Base-by-base conservation (phyloP, 1,140 invertebrate species). In the Eurosta solidaginis region DNA sequence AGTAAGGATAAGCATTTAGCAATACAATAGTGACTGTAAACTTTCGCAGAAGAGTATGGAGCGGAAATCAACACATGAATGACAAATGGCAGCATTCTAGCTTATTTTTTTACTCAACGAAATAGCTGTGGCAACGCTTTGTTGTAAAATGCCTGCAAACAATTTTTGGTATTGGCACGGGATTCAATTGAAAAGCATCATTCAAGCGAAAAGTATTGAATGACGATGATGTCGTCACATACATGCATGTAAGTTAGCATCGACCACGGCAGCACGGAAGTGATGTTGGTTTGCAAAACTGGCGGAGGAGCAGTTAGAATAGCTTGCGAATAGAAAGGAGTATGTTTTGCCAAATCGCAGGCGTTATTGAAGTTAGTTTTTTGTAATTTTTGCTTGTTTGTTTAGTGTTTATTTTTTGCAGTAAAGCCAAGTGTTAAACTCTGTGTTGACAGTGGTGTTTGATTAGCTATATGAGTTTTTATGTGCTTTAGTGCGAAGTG, bases 41-140 rank as follows among this genome's bases (percentile, higher is more conserved):
- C 17, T 5, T 36, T 36, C 17, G 33, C 17, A 6, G 22, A n/a
- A 9, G 49, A 25, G 22, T 20, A 22, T 68, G 59, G 83, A 83
- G 85, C 84, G 84, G 84, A 85, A 85, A 85, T 85, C 84, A 85
- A 84, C 84, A 85, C 84, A 85, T 85, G 83, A 85, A 85, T 85
- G 84, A 85, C 84, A 85, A 85, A 85, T 85, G 84, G 52, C 59
- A 73, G 27, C 54, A 36, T 68, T 36, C 33, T 63, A 33, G 54
- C 14, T 17, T 5, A 5, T 14, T 63, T 63, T 63, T 63, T 63
- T n/a, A n/a, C n/a, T n/a, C n/a, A n/a, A 17, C 33, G 33, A 68
- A 29, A 68, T 68, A 36, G 40, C 76, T 40, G 36, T 52, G 40
- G 76, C 33, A 40, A 77, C 36, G 49, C 45, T 83, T 83, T 81